phyloP scores from a whole-genome alignment of 2,113 vertebrate species.

The Salvelinus alpinus region DNA sequence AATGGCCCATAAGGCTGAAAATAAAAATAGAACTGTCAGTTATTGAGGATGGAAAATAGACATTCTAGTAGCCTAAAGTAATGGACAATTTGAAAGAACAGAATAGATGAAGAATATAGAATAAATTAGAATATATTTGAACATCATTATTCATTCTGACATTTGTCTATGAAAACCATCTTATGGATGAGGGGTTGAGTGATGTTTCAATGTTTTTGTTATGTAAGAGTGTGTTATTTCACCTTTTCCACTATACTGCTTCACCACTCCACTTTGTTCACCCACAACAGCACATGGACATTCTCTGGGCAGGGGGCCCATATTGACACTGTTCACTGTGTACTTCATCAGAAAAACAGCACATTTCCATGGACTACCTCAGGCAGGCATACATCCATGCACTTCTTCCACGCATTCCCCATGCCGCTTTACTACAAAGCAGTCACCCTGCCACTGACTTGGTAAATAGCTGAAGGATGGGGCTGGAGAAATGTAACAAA shows the following conservation, averaged over 20 bases:
- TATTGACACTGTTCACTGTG: slow-evolving; percentile 28
- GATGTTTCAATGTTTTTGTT: background rate
- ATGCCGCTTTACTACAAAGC: too few species aligned
- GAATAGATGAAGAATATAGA: background rate
- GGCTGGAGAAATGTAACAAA: too few species aligned
- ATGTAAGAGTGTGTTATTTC: background rate
- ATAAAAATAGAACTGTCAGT: slow-evolving; percentile 7
- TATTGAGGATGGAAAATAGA: background rate
- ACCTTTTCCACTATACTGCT: background rate
- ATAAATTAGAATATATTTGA: too few species aligned
- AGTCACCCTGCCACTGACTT: too few species aligned
- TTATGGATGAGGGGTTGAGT: background rate
- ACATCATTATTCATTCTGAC: too few species aligned
- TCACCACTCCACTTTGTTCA: background rate
- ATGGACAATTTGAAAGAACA: background rate
- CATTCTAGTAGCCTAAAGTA: background rate
- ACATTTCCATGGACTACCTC: too few species aligned
- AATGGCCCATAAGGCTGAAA: background rate
- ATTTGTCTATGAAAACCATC: too few species aligned
- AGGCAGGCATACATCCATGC: too few species aligned
- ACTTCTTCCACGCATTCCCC: too few species aligned
- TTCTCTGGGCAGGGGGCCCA: slow-evolving; percentile 20
- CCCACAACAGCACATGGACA: background rate
- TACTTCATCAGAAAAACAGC: background rate
- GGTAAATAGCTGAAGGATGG: too few species aligned